Conservation (phyloP, 2,113 vertebrate species). For the Cichladusa arquata region DNA sequence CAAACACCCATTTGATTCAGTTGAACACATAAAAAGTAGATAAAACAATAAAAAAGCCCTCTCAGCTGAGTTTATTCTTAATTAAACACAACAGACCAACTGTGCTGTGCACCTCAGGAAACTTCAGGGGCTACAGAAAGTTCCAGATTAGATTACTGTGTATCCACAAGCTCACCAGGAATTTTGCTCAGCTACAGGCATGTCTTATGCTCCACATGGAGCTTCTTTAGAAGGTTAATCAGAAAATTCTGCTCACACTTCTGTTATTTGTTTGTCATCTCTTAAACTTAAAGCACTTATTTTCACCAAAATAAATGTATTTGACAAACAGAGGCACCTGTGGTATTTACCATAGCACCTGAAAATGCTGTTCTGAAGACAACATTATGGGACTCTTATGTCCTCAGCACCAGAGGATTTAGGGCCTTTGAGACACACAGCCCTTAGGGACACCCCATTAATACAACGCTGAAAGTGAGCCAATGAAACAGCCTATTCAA, state of each 20-base stretch:
- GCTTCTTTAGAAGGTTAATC: neutral
- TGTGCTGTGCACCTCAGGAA: neutral
- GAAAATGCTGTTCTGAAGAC: neutral
- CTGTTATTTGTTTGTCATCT: neutral
- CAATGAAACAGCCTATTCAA: neutral
- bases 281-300: neutral
- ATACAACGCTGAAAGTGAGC: neutral
- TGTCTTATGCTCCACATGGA: neutral
- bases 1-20: neutral
- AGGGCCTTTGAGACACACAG: neutral
- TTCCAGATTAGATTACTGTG: neutral
- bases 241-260: neutral
- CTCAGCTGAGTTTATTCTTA: neutral
- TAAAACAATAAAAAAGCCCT: neutral
- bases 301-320: neutral
- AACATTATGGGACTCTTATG: neutral
- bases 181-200: neutral
- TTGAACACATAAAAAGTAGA: neutral
- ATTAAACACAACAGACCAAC: neutral
- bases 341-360: neutral
- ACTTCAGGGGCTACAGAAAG: neutral
- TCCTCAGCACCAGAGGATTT: neutral
- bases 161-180: neutral
- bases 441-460: neutral
- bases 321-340: neutral